These are phyloP conservation scores for Scatophagus argus DNA, from an alignment of 2,113 vertebrate species.

Conservation along the genomic window DNA sequence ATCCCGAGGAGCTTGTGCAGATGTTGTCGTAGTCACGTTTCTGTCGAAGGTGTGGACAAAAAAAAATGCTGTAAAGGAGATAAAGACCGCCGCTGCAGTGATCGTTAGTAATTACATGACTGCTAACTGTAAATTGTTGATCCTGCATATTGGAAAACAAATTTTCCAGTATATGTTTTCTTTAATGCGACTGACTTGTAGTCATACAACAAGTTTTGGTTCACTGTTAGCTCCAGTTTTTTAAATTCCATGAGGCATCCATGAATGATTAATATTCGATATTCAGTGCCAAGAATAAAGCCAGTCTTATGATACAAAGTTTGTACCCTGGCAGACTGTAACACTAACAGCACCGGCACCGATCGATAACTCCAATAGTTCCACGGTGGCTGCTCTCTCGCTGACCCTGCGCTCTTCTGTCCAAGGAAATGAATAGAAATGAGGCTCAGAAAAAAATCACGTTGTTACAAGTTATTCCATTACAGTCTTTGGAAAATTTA, in stretches of 20 bases:
- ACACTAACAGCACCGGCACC: not conserved
- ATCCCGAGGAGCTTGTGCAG: not conserved
- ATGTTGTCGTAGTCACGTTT: not conserved
- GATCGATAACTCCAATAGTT: not conserved
- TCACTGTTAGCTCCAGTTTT: not conserved
- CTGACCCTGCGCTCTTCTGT: not conserved
- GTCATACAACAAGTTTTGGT: not conserved
- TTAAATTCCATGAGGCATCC: not conserved
- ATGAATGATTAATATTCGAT: not conserved
- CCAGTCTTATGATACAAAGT: not conserved
- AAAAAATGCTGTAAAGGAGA: not conserved
- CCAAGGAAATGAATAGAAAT: not conserved
- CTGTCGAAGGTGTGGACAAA: not conserved
- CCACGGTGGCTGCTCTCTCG: not conserved
- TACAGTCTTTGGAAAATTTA: not conserved
- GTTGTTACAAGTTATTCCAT: slow-evolving; percentile 4
- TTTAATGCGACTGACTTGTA: not conserved
- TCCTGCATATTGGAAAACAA: not conserved
- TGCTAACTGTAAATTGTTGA: not conserved
- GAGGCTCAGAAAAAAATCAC: not conserved
- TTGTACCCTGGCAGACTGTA: not conserved
- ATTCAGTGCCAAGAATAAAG: not conserved
- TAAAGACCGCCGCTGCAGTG: too few relatives aligned
- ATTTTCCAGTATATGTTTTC: not conserved
- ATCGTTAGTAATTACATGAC: not conserved